Conservation (phyloP, 2,113 vertebrate genomes). For the Dromaius novaehollandiae region DNA sequence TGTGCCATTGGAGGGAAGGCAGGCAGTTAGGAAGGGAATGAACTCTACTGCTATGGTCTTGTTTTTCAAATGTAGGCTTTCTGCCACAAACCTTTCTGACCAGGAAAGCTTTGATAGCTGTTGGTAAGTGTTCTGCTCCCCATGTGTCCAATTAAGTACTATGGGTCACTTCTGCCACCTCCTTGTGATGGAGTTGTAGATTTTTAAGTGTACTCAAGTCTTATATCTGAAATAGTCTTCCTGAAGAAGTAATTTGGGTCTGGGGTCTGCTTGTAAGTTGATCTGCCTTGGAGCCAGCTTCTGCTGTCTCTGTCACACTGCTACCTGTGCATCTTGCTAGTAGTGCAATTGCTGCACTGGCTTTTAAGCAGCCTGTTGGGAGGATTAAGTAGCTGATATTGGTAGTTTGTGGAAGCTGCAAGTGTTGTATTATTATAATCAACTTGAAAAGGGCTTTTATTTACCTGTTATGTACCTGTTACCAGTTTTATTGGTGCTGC, state of each 20-base stretch:
- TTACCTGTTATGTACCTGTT: not conserved
- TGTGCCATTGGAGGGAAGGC: no score
- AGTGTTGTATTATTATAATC: not conserved
- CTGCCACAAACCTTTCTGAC: no score
- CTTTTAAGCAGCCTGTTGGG: not conserved
- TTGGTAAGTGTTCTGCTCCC: not conserved
- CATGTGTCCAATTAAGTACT: not conserved
- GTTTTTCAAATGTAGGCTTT: no score
- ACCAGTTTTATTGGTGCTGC: not conserved
- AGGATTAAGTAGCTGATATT: not conserved
- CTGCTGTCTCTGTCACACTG: not conserved
- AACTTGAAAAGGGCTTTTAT: not conserved
- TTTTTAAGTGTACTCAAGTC: not conserved
- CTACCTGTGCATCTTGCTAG: not conserved
- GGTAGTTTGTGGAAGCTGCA: not conserved
- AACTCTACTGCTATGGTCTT: no score
- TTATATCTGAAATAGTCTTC: not conserved
- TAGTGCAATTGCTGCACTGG: not conserved
- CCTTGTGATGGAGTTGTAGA: not conserved
- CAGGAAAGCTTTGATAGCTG: not conserved
- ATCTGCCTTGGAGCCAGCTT: not conserved
- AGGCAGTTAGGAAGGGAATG: no score
- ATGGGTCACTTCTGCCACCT: no score
- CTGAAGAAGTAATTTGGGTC: no score
- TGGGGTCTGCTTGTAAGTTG: not conserved